Percentiles rank a stretch among this genome's conserved stretches.
Evolutionary conservation across 2,113 vertebrate species (phyloP).

Genomic region (Channa argus): DNA sequence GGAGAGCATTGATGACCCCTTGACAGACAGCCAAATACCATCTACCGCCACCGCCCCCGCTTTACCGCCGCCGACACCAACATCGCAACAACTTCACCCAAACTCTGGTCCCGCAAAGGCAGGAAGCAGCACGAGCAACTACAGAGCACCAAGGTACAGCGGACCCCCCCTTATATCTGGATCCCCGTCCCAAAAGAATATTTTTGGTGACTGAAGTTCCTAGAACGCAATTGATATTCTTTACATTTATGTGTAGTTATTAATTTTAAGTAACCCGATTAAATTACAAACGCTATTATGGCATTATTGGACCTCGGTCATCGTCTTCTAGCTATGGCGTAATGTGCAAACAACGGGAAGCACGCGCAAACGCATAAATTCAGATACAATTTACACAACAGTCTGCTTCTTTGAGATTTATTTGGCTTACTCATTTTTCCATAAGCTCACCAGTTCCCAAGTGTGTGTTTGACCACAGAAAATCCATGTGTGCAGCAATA

Average conservation of each 20-base stretch:
- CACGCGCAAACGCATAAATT: slow-evolving; percentile 19
- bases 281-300: background rate
- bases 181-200: background rate
- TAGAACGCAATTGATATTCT: background rate
- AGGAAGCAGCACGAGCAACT: slow-evolving; percentile 63
- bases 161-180: background rate
- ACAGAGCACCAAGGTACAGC: slow-evolving; percentile 69
- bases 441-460: slow-evolving; percentile 48
- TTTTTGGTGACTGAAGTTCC: background rate
- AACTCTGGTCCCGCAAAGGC: slow-evolving; percentile 65
- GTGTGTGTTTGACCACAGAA: slow-evolving; percentile 60
- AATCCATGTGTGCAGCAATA: slow-evolving; percentile 63
- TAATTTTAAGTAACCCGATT: background rate
- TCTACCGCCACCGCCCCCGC: slow-evolving; percentile 48
- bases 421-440: slow-evolving; percentile 44
- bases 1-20: slow-evolving; percentile 79
- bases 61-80: slow-evolving; percentile 30
- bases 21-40: slow-evolving; percentile 80
- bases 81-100: slow-evolving; percentile 57
- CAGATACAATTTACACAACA: slow-evolving; percentile 39
- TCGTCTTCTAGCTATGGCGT: background rate
- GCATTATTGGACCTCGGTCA: background rate
- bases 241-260: background rate
- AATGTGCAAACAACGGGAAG: slow-evolving; percentile 11
- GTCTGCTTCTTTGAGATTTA: slow-evolving; percentile 49